Percentiles rank a stretch among this genome's conserved stretches.
Evolutionary conservation across 92 coral and sea anemone genomes (phyloP).

Genomic region (Siderastrea radians): DNA sequence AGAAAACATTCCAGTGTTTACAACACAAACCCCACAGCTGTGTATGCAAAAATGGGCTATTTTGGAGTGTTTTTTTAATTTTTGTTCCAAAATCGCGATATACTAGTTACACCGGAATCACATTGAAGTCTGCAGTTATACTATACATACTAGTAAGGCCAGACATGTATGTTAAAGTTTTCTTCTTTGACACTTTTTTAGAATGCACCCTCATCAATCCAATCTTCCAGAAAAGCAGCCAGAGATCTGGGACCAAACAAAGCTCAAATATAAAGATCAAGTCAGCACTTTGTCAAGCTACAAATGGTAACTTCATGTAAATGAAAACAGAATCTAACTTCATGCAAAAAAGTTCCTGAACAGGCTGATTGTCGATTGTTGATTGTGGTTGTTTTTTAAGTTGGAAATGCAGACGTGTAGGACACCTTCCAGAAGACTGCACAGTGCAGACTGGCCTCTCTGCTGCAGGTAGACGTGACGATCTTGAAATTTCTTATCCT

Average conservation of each 20-base stretch:
- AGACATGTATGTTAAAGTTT: background rate
- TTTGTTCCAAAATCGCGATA: too few species aligned
- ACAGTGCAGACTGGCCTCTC: slow-evolving; percentile 53
- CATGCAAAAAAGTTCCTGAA: background rate
- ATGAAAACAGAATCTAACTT: background rate
- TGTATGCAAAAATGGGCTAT: too few species aligned
- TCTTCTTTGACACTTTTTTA: background rate
- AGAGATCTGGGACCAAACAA: slow-evolving; percentile 60
- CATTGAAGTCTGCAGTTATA: too few species aligned
- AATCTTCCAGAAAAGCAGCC: slow-evolving; percentile 18
- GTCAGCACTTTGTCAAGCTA: slow-evolving; percentile 72
- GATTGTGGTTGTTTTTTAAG: slow-evolving; percentile 26
- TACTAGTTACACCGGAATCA: too few species aligned
- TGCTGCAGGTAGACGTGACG: slow-evolving; percentile 45
- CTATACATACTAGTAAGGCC: too few species aligned
- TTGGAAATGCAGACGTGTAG: slow-evolving; percentile 86
- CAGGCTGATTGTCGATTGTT: background rate
- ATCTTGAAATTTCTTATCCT: too few species aligned
- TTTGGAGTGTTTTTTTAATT: too few species aligned
- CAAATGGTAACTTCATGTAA: slow-evolving; percentile 69
- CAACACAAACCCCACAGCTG: too few species aligned
- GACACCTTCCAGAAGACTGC: slow-evolving; percentile 94
- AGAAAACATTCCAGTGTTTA: too few species aligned
- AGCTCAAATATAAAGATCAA: slow-evolving; percentile 61
- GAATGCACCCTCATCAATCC: slow-evolving; percentile 1